phyloP scores from a whole-genome alignment of 2,797 vertebrate species.

The Miichthys miiuy region DNA sequence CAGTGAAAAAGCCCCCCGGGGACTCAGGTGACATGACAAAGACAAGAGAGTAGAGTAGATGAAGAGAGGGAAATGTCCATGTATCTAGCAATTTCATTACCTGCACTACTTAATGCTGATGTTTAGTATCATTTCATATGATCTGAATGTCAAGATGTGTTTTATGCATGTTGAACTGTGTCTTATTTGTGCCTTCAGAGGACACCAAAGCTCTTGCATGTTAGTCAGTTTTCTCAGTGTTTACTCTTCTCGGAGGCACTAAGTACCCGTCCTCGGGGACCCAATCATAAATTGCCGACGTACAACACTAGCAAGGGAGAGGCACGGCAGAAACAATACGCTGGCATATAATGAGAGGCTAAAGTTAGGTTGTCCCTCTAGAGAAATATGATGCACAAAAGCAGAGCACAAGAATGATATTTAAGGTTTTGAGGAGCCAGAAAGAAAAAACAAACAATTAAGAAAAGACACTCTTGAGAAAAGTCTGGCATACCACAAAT shows the following conservation, averaged over 20 bases:
- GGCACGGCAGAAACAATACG: slow-evolving; percentile 44
- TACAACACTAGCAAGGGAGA: slow-evolving; percentile 28
- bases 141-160: slow-evolving; percentile 24
- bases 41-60: slow-evolving; percentile 24
- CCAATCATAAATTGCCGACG: slow-evolving; percentile 58
- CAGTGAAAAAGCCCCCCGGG: slow-evolving; percentile 50
- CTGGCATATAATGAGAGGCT: slow-evolving; percentile 62
- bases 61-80: slow-evolving; percentile 38
- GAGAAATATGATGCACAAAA: slow-evolving; percentile 47
- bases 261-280: slow-evolving; percentile 56
- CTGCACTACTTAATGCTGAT: slow-evolving; percentile 10
- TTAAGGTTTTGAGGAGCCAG: slow-evolving; percentile 34
- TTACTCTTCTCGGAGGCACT: slow-evolving; percentile 54
- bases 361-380: slow-evolving; percentile 55
- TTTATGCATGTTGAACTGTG: background rate
- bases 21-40: slow-evolving; percentile 52
- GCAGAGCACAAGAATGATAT: slow-evolving; percentile 13
- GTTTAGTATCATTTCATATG: slow-evolving; percentile 32
- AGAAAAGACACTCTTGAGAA: slow-evolving; percentile 10
- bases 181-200: background rate
- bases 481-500: background rate
- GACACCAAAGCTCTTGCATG: background rate
- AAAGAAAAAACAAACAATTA: slow-evolving; percentile 30
- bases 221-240: slow-evolving; percentile 39
- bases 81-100: slow-evolving; percentile 42